Base-by-base conservation (phyloP, 2,797 vertebrate genomes). In the Tapera naevia region DNA sequence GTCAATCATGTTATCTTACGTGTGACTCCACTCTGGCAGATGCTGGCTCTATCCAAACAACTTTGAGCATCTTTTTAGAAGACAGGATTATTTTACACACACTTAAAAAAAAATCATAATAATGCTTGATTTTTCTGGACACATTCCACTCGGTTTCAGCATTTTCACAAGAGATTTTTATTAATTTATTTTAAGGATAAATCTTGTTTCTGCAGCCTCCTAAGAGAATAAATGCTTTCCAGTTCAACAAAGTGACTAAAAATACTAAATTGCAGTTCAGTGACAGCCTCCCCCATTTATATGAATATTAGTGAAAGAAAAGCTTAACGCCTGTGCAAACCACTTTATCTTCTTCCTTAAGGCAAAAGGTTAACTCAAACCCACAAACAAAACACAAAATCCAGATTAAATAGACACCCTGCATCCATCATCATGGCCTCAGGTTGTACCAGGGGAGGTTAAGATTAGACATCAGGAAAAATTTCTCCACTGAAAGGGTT, bases 1-100 rank as follows among this genome's bases (percentile, higher is more conserved):
- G 98, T 97, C 97, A 98, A 94, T 98, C 96, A 97, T 97, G 91
- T 97, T 97, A 95, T 97, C 97, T 96, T 95, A 97, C 91, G 96
- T 97, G 96, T 97, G 96, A 97, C 95, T 97, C 88, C 72, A 76
- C 89, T 92, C 95, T 95, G 97, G 96, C 94, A 97, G 91, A 97
- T 96, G 97, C 97, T 96, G 97, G 94, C 95, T 95, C 90, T 75
- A 95, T 97, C 90, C 97, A 96, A 97, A 96, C 94, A 93, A 97
- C 95, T 97, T 95, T 90, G 66, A 97, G 91, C 91, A 92, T 95
- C 93, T 96, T 96, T 97, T 94, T 92, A 93, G 88, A 96, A 97
- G 90, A 71, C 62, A 89, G 73, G 92, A 96, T 67, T 96, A 97
- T 97, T 93, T 96, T 94, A 96, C 76, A 86, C 93, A 94, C 62